Percentiles rank a stretch among this genome's conserved stretches.
Conservation (phyloP, 2,797 vertebrate species). For the Syngnathus acus region DNA sequence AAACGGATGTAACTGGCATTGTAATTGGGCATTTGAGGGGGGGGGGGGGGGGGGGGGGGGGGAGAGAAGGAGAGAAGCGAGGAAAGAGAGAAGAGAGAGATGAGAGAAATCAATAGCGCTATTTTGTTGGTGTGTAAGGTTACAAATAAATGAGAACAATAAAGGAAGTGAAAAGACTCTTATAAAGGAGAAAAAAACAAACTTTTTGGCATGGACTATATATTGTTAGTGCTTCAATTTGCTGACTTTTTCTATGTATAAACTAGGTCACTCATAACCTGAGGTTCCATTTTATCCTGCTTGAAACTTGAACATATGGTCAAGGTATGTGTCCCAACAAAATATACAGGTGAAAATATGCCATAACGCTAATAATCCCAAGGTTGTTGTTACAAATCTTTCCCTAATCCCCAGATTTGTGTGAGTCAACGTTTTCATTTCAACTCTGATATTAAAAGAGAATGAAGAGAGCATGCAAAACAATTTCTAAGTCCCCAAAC, state of each 20-base stretch:
- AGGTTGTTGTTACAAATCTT: slow-evolving; percentile 5
- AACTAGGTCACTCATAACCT: not conserved
- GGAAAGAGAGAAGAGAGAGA: too few species aligned
- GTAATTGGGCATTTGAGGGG: slow-evolving; percentile 2
- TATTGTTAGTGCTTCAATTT: too few species aligned
- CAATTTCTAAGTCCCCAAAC: not conserved
- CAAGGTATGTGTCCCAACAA: not conserved
- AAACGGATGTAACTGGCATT: slow-evolving; percentile 23
- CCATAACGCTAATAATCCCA: not conserved
- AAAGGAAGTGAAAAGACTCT: too few species aligned
- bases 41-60: too few species aligned
- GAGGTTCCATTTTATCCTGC: not conserved
- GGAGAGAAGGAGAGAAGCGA: too few species aligned
- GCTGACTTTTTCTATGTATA: not conserved
- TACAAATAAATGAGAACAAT: too few species aligned
- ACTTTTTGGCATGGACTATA: too few species aligned
- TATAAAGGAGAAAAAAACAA: too few species aligned
- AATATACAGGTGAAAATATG: not conserved
- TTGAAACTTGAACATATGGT: not conserved
- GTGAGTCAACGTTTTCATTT: slow-evolving; percentile 1
- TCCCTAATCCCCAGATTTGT: slow-evolving; percentile 6
- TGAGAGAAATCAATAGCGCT: too few species aligned
- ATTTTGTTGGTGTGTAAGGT: too few species aligned
- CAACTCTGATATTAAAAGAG: too few species aligned
- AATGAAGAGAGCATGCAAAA: not conserved